Base-by-base conservation (phyloP, 1,140 invertebrate species). In the Cephus cinctus region DNA sequence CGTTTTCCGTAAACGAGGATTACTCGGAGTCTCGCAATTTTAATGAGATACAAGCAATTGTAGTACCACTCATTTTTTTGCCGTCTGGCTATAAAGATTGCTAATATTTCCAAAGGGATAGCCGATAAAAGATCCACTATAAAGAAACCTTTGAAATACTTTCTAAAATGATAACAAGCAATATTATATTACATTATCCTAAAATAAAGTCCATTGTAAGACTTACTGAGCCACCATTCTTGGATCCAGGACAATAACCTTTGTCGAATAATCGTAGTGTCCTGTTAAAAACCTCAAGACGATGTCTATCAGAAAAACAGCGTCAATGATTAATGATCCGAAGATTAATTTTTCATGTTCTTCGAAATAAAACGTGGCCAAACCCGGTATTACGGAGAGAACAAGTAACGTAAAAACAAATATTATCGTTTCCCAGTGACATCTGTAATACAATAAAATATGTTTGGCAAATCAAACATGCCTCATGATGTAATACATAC, bases 271-370 rank as follows among this genome's bases (percentile, higher is more conserved):
- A 31, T 73, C 71, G 15, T 67, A 63, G 11, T 70, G 61, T 12
- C 73, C 73, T 5, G 68, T 74, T n/a, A 70, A 67, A 44, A 73
- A 73, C 16, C 46, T 43, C 5, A 62, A 15, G 3, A 59, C 5
- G 6, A 63, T 57, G 25, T 71, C 69, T 16, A 57, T 34, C 1
- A 61, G 2, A 9, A 69, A 57, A 0, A 67, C 34, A 2, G 36
- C 5, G 40, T 69, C 56, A 1, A 71, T 56, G 1, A 27, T 4
- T 0, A 48, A 21, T 5, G 52, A 16, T 9, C 56, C 4, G 1
- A 46, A 35, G 8, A 36, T 9, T 41, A 42, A 62, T 0, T 57
- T 18, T 0, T 30, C 6, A 4, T 21, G n/a, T 1, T 48, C 4
- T 0, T 56, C 14, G 5, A 51, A 59, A 11, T 51, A 49, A 38